Evolutionary conservation across 1,140 invertebrate genomes (phyloP), one percentile per base, ranked within the genome.

Genomic region (Oscheius sp.): DNA sequence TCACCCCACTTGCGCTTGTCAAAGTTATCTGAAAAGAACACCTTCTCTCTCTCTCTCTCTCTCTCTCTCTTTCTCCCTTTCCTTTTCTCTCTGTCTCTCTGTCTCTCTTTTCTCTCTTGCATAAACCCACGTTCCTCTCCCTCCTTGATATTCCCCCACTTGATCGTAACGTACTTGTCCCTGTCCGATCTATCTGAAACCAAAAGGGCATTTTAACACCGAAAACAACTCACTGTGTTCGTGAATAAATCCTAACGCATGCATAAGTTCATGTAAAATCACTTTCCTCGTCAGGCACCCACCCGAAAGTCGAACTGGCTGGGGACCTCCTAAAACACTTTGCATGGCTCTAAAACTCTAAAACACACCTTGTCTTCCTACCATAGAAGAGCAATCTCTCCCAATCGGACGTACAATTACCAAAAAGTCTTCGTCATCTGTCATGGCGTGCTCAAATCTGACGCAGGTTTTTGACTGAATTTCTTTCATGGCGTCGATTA

Each of bases 101-200:
- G n/a, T n/a, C n/a, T n/a, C n/a, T n/a, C n/a, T n/a, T n/a, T n/a
- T n/a, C n/a, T n/a, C n/a, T n/a, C n/a, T n/a, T n/a, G 38, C 7
- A n/a, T 10, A n/a, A 42, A 42, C 38, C n/a, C n/a, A 42, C 38
- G 49, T 23, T 55, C 49, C 28, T 55, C 49, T 23, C 49, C 49
- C 23, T 55, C 49, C 49, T 55, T 55, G 49, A 55, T 55, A 55
- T 55, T 55, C 7, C 15, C 15, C 49, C 49, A 55, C 4, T 55
- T 55, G 23, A 55, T 23, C 7, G 49, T 55, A 4, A 55, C 49
- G 23, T 55, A 55, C 23, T 55, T 55, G 23, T 55, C 49, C 28
- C 49, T 7, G 28, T 55, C 49, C 49, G 49, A 55, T 7, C 49
- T 7, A 23, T 55, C 49, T 55, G 23, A 55, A 55, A 7, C n/a